A percentile compares a stretch with the other conserved stretches of the same genome.
Conservation (phyloP, 2,113 vertebrate genomes). For the Gorsachius goisagi region DNA sequence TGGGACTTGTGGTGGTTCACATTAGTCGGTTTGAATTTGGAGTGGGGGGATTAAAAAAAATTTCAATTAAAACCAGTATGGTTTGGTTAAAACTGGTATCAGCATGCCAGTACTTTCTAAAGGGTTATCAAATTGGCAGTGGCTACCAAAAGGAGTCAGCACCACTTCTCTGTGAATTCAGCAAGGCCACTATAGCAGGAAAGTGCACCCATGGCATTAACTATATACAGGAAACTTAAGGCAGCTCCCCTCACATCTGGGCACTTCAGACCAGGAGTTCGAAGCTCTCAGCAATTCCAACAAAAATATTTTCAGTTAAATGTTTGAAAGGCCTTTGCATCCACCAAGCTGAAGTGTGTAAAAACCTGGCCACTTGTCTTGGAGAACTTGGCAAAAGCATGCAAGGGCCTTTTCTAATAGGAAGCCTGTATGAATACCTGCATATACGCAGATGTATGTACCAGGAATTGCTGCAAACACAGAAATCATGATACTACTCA, state of each 20-base stretch:
- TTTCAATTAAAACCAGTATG: background rate
- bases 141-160: background rate
- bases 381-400: background rate
- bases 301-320: background rate
- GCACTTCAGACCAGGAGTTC: background rate
- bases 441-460: background rate
- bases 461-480: background rate
- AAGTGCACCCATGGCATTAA: background rate
- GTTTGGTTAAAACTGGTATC: background rate
- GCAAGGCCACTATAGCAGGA: background rate
- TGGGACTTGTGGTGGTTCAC: background rate
- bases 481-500: background rate
- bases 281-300: background rate
- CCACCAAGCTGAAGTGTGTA: background rate
- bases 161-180: background rate
- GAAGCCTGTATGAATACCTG: background rate
- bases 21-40: background rate
- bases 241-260: background rate
- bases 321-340: background rate
- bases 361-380: background rate
- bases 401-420: background rate
- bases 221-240: background rate
- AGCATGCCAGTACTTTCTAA: background rate
- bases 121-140: background rate
- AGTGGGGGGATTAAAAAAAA: rapidly evolving